phyloP scores from a whole-genome alignment of 2,888 invertebrate species.

The Aphrophora alni region DNA sequence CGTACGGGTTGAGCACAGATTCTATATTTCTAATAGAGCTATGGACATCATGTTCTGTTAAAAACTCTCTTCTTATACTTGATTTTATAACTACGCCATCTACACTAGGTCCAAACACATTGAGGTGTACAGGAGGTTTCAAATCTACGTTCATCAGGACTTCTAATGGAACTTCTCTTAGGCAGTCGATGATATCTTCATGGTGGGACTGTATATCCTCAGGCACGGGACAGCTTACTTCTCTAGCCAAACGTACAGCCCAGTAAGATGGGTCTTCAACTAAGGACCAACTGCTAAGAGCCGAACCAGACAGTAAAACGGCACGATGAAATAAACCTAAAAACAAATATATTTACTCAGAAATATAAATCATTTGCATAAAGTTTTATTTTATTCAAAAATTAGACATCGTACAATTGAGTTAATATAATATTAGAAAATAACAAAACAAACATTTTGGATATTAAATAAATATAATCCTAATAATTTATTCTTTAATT shows the following conservation, averaged over 20 bases:
- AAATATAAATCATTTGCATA: too few relatives aligned
- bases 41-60: conserved; percentile 64
- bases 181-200: conserved; percentile 82
- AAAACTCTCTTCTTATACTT: conserved; percentile 79
- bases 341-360: conserved; percentile 38
- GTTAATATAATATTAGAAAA: too few relatives aligned
- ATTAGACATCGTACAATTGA: too few relatives aligned
- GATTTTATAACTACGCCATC: conserved; percentile 76
- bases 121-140: conserved; percentile 79
- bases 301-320: conserved; percentile 60
- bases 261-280: conserved; percentile 85
- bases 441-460: too few relatives aligned
- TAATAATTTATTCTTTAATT: too few relatives aligned
- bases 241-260: conserved; percentile 76
- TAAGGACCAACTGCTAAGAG: conserved; percentile 86
- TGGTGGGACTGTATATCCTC: conserved; percentile 81
- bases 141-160: conserved; percentile 77
- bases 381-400: too few relatives aligned
- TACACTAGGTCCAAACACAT: conserved; percentile 75
- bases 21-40: conserved; percentile 63
- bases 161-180: conserved; percentile 76
- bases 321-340: conserved; percentile 86
- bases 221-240: conserved; percentile 79
- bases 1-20: conserved; percentile 70
- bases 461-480: too few relatives aligned